Evolutionary conservation across 2,888 invertebrate species (phyloP).

Genomic region (Lapara coniferarum): DNA sequence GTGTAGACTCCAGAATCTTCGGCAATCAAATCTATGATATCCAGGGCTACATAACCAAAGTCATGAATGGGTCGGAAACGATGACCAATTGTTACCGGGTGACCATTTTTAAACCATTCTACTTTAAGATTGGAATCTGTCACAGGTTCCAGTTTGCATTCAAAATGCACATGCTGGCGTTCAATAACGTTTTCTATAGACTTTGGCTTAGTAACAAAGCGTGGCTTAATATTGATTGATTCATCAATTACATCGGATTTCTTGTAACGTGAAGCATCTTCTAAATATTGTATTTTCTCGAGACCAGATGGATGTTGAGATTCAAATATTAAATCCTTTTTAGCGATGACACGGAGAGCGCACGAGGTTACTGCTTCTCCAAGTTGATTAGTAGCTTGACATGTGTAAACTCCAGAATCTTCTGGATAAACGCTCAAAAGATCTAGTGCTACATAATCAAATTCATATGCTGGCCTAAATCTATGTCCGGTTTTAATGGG

Average conservation of each 20-base stretch:
- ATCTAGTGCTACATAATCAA: slow-evolving; percentile 98
- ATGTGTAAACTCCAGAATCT: slow-evolving; percentile 98
- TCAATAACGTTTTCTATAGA: slow-evolving; percentile 93
- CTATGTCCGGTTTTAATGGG: slow-evolving; percentile 96
- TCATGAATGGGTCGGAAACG: slow-evolving; percentile 98
- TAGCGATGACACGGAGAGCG: slow-evolving; percentile 93
- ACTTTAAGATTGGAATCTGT: slow-evolving; percentile 98
- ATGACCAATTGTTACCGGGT: slow-evolving; percentile 96
- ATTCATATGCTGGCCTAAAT: slow-evolving; percentile 97
- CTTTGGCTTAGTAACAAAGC: slow-evolving; percentile 94
- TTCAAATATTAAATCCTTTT: slow-evolving; percentile 93
- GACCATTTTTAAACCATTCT: slow-evolving; percentile 98
- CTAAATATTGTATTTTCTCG: slow-evolving; percentile 95
- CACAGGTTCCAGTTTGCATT: slow-evolving; percentile 98
- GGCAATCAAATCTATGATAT: slow-evolving; percentile 97
- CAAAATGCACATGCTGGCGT: slow-evolving; percentile 97
- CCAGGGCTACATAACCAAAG: slow-evolving; percentile 98
- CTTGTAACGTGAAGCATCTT: slow-evolving; percentile 93
- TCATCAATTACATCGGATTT: slow-evolving; percentile 92
- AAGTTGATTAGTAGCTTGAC: slow-evolving; percentile 95
- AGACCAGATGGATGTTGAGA: slow-evolving; percentile 95
- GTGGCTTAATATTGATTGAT: slow-evolving; percentile 91
- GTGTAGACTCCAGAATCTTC: slow-evolving; percentile 98
- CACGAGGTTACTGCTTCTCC: slow-evolving; percentile 98
- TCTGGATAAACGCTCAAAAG: slow-evolving; percentile 98